Conservation (phyloP, 2,888 invertebrate species). For the Neoscelio sp. region DNA sequence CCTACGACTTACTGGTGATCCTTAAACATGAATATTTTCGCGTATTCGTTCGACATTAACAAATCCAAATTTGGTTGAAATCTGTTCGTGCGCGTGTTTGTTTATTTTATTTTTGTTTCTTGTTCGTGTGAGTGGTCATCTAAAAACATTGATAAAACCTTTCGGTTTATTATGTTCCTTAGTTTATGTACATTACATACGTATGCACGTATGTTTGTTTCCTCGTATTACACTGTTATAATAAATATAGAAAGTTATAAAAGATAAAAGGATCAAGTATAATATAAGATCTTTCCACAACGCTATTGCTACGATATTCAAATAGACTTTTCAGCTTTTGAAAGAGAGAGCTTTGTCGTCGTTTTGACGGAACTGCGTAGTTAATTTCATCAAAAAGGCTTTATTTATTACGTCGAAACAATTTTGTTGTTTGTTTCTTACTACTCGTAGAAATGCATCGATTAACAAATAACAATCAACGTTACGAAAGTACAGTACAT, state of each 20-base stretch:
- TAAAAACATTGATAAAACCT: constrained; percentile 34
- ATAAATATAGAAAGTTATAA: constrained; percentile 65
- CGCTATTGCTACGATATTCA: constrained; percentile 37
- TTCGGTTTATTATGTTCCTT: constrained; percentile 32
- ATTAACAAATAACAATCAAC: too few relatives aligned
- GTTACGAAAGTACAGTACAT: too few relatives aligned
- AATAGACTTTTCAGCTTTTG: constrained; percentile 44
- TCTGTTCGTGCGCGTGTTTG: too few relatives aligned
- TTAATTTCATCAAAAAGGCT: constrained; percentile 26
- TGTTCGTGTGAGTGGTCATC: constrained; percentile 1
- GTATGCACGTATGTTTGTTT: constrained; percentile 14
- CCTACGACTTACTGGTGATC: too few relatives aligned
- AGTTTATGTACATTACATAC: constrained; percentile 10
- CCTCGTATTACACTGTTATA: constrained; percentile 23
- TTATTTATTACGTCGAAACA: constrained; percentile 5
- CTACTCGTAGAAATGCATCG: too few relatives aligned
- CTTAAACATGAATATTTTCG: constrained; percentile 27
- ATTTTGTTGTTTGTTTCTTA: too few relatives aligned
- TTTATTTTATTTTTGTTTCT: not conserved
- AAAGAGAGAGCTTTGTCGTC: constrained; percentile 50
- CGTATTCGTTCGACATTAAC: not conserved
- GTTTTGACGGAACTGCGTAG: constrained; percentile 33
- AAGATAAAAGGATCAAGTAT: constrained; percentile 57
- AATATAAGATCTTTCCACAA: constrained; percentile 44
- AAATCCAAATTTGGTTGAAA: too few relatives aligned